Conservation (phyloP, 1,140 invertebrate species). For the Frieseomelitta varia region DNA sequence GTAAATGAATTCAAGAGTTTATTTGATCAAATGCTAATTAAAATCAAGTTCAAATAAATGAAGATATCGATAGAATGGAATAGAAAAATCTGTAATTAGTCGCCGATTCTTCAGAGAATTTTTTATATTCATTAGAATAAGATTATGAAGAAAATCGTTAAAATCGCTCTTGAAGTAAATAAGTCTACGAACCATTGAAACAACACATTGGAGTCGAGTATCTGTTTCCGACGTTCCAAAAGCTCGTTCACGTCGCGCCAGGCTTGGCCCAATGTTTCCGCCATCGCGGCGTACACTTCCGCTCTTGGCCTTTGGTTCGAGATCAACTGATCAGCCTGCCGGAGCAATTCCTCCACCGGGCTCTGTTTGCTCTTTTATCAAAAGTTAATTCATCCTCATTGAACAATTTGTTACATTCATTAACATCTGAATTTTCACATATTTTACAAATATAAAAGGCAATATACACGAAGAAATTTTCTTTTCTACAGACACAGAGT, state of each 20-base stretch:
- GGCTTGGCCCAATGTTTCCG: constrained; percentile 91
- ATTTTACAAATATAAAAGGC: background rate
- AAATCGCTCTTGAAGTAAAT: background rate
- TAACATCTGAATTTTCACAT: too few species aligned
- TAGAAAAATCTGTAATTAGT: background rate
- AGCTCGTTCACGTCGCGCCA: constrained; percentile 94
- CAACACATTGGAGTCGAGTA: constrained; percentile 89
- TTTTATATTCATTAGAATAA: too few species aligned
- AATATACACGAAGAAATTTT: background rate
- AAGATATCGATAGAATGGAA: too few species aligned
- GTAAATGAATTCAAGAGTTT: too few species aligned
- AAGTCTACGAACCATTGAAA: constrained; percentile 84
- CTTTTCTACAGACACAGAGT: background rate
- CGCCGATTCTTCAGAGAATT: too few species aligned
- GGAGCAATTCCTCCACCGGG: constrained; percentile 93
- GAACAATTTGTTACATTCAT: background rate
- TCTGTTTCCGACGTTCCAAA: constrained; percentile 89
- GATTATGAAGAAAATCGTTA: too few species aligned
- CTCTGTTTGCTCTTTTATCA: constrained; percentile 90
- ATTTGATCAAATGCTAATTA: too few species aligned
- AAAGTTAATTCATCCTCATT: constrained; percentile 47
- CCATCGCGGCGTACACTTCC: constrained; percentile 95
- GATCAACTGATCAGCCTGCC: constrained; percentile 92
- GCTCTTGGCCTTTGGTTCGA: constrained; percentile 89
- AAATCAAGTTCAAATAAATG: too few species aligned